A percentile compares a stretch with the other conserved stretches of the same genome.
Evolutionary conservation across 2,797 vertebrate species (phyloP).

Genomic region (Glyptemys insculpta): DNA sequence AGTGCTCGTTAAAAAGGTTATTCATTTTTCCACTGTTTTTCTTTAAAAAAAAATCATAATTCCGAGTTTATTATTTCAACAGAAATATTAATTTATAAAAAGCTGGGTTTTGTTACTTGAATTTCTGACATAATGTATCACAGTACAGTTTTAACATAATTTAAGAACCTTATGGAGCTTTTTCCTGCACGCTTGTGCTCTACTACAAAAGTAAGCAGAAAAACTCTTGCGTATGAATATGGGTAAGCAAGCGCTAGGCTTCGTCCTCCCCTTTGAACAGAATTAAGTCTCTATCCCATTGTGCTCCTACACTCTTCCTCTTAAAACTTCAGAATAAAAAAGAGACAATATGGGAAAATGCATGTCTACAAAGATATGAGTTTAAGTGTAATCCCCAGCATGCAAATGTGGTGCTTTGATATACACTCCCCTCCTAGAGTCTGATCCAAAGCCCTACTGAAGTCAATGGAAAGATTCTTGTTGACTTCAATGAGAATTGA

Average conservation of each 20-base stretch:
- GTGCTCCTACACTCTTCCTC: rapidly evolving
- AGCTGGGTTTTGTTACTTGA: neutral
- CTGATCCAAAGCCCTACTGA: neutral
- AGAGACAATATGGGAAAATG: neutral
- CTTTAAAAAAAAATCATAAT: neutral
- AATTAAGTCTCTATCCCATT: neutral
- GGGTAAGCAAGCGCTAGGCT: rapidly evolving
- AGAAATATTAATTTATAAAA: neutral
- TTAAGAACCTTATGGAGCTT: neutral
- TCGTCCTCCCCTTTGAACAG: neutral
- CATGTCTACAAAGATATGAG: neutral
- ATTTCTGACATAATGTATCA: rapidly evolving
- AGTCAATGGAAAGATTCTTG: neutral
- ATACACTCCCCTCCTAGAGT: neutral
- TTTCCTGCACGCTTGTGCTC: neutral
- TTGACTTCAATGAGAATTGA: neutral
- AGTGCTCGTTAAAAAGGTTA: neutral
- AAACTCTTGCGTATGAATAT: rapidly evolving
- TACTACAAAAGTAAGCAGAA: neutral
- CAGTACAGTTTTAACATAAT: neutral
- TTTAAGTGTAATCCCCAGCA: neutral
- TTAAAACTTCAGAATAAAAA: neutral
- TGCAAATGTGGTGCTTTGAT: neutral
- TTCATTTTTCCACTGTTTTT: neutral
- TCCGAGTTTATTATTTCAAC: neutral